These are phyloP conservation scores for Rana temporaria DNA, from an alignment of 2,113 vertebrate species.

Conservation along the genomic window DNA sequence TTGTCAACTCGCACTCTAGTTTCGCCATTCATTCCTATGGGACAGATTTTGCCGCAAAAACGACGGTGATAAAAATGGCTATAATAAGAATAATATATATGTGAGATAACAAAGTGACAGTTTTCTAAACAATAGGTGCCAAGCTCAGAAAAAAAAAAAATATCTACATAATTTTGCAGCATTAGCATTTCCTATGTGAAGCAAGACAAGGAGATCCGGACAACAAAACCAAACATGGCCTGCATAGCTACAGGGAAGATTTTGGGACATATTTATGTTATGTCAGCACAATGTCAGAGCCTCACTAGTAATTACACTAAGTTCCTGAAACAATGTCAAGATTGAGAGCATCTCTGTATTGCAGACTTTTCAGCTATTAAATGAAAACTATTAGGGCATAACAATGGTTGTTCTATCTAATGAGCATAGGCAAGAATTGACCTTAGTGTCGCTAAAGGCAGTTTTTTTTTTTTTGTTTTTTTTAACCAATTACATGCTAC, in stretches of 20 bases:
- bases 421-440: too few species aligned
- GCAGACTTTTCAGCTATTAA: not conserved
- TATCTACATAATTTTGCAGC: constrained; percentile 4
- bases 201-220: not conserved
- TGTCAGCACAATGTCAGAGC: constrained; percentile 6
- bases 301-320: not conserved
- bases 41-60: too few species aligned
- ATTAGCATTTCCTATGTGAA: not conserved
- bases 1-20: too few species aligned
- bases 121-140: not conserved
- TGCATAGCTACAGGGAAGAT: not conserved
- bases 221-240: not conserved
- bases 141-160: not conserved
- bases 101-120: not conserved
- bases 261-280: not conserved
- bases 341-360: not conserved
- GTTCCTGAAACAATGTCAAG: not conserved
- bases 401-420: too few species aligned
- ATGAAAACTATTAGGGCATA: too few species aligned
- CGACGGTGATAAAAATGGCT: too few species aligned
- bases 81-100: too few species aligned
- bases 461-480: too few species aligned
- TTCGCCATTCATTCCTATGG: too few species aligned
- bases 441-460: too few species aligned
- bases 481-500: too few species aligned